Base-by-base conservation (phyloP, 2,888 invertebrate genomes). In the Mimumesa dahlbomi region DNA sequence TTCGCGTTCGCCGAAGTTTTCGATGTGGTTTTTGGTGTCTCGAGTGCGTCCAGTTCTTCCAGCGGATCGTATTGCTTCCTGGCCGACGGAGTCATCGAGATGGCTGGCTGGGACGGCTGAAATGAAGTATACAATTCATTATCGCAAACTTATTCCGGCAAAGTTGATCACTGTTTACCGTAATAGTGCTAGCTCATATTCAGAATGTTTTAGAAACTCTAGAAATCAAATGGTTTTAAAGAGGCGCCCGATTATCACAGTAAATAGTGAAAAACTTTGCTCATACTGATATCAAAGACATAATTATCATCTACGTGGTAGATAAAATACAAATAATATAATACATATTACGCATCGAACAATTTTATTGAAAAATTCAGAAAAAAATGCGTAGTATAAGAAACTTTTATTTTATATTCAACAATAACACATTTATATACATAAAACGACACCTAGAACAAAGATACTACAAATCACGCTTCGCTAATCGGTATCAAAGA, bases 21-120 rank as follows among this genome's bases (percentile, higher is more conserved):
- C 6, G 79, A 48, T 0, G 64, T 36, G 34, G 67, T 16, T 22
- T 75, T 82, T 22, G 85, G 82, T 2, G 82, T 73, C 5, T 88
- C 87, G 21, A 90, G 72, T 0, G 85, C 83, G 56, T 90, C 90
- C 50, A 90, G 77, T 54, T 90, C 89, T 46, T 87, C 86, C 54
- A 90, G 64, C 1, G 90, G 88, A 66, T 88, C 88, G 68, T 88
- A 89, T 70, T 89, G 89, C 64, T 89, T 89, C 2, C 82, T 83
- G 11, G 82, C 72, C 9, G 86, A 86, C 5, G 88, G 88, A 36
- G 83, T 81, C 88, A 89, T 87, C 0, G 88, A 85, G 59, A 89
- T 88, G 25, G 79, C 82, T 25, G 88, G 86, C 53, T 82, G 83
- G 36, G 34, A 13, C 13, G 81, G 85, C 88, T 89, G 87, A 71